These are phyloP conservation scores for Ctenochaetus hawaiiensis DNA, from an alignment of 2,797 vertebrate species.

Conservation along the genomic window DNA sequence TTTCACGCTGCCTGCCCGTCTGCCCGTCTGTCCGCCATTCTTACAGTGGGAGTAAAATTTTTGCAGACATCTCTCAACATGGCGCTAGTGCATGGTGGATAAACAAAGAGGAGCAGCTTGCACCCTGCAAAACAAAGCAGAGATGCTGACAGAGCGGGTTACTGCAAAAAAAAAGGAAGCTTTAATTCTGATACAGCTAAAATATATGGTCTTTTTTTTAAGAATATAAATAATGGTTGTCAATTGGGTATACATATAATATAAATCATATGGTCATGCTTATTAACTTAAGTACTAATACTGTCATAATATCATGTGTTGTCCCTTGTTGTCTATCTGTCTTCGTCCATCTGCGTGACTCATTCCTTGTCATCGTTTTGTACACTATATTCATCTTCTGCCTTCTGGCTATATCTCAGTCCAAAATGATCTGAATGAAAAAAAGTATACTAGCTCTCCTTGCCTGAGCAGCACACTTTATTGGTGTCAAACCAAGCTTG, in stretches of 20 bases:
- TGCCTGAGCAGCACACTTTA: slow-evolving; percentile 77
- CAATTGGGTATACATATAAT: slow-evolving; percentile 11
- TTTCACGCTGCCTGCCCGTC: slow-evolving; percentile 59
- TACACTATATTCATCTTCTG: slow-evolving; percentile 65
- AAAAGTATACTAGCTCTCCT: slow-evolving; percentile 68
- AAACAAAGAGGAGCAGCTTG: slow-evolving; percentile 66
- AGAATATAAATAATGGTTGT: slow-evolving; percentile 13
- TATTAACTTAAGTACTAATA: slow-evolving; percentile 25
- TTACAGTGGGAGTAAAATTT: slow-evolving; percentile 69
- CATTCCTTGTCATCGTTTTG: slow-evolving; percentile 58
- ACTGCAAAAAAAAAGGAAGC: slow-evolving; percentile 23
- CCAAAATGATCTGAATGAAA: slow-evolving; percentile 69
- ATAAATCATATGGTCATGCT: slow-evolving; percentile 26
- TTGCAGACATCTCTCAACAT: slow-evolving; percentile 62
- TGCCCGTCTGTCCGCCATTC: slow-evolving; percentile 48
- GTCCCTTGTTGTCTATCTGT: slow-evolving; percentile 36
- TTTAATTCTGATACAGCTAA: slow-evolving; percentile 21
- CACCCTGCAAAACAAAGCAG: slow-evolving; percentile 38
- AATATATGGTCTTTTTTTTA: background rate
- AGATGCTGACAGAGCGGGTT: slow-evolving; percentile 47
- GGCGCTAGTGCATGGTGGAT: slow-evolving; percentile 43
- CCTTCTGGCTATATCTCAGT: slow-evolving; percentile 69
- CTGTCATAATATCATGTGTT: slow-evolving; percentile 19
- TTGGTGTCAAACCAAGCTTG: slow-evolving; percentile 82
- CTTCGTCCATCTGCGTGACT: slow-evolving; percentile 54